A percentile compares a stretch with the other conserved stretches of the same genome.
Evolutionary conservation across 2,888 invertebrate genomes (phyloP).

Genomic region (Colletes collaris): DNA sequence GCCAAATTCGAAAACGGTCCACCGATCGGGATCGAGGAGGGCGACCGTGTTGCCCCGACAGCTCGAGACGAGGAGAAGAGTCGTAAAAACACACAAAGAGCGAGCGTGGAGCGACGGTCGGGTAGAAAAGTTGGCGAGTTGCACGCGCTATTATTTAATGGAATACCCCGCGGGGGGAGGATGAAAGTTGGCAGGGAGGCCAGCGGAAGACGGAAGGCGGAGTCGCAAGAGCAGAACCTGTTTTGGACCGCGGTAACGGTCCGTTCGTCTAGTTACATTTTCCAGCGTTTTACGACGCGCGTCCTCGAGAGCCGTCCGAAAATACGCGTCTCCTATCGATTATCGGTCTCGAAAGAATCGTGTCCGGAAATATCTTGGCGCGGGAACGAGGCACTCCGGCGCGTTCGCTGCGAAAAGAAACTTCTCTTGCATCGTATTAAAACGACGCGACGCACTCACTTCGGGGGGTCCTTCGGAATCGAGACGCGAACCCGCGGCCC

Average conservation of each 20-base stretch:
- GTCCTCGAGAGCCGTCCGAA: constrained; percentile 7
- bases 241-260: not conserved
- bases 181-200: constrained; percentile 12
- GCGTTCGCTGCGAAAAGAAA: constrained; percentile 6
- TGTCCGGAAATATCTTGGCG: constrained; percentile 23
- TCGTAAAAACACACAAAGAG: no score
- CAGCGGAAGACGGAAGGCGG: constrained; percentile 33
- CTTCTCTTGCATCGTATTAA: not conserved
- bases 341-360: constrained; percentile 17
- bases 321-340: constrained; percentile 30
- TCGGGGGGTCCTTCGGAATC: not conserved
- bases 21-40: no score
- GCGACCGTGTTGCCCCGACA: no score
- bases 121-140: constrained; percentile 41
- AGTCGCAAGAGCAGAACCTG: constrained; percentile 31
- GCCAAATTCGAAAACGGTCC: no score
- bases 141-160: constrained; percentile 11
- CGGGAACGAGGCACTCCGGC: not conserved
- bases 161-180: not conserved
- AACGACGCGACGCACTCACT: constrained; percentile 1
- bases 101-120: not conserved
- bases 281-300: not conserved
- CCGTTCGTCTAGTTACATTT: constrained; percentile 13
- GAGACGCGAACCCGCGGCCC: not conserved
- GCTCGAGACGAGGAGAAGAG: no score